These are phyloP conservation scores for Erpetoichthys calabaricus DNA, from an alignment of 2,797 vertebrate species.

Conservation along the genomic window DNA sequence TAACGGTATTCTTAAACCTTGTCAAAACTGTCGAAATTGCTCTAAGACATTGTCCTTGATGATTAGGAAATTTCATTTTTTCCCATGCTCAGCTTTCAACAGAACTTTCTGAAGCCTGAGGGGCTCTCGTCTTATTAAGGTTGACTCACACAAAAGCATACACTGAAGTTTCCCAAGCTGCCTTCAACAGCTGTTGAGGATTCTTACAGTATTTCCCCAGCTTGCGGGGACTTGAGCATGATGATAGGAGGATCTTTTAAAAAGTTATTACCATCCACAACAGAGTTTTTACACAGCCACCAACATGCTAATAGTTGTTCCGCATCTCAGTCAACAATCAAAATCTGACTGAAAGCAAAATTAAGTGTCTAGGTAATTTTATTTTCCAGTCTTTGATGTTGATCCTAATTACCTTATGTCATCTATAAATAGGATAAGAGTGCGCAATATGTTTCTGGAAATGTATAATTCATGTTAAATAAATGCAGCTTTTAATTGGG, in stretches of 20 bases:
- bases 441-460: too few relatives aligned
- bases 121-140: background rate
- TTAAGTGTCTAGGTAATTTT: too few relatives aligned
- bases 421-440: too few relatives aligned
- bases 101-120: slow-evolving; percentile 2
- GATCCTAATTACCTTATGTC: too few relatives aligned
- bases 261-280: background rate
- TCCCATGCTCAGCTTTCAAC: background rate
- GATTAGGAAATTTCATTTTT: background rate
- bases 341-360: too few relatives aligned
- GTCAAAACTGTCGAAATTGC: background rate
- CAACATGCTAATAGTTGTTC: too few relatives aligned
- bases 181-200: background rate
- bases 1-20: background rate
- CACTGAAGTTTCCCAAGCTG: slow-evolving; percentile 5
- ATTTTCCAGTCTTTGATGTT: too few relatives aligned
- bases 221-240: background rate
- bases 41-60: background rate
- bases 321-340: too few relatives aligned
- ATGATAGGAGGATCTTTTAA: background rate
- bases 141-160: slow-evolving; percentile 5
- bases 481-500: too few relatives aligned
- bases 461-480: too few relatives aligned
- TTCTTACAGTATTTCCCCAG: background rate
- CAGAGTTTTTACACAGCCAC: background rate